Conservation (phyloP, 92 coral and sea anemone genomes). For the Pocillopora grandis region DNA sequence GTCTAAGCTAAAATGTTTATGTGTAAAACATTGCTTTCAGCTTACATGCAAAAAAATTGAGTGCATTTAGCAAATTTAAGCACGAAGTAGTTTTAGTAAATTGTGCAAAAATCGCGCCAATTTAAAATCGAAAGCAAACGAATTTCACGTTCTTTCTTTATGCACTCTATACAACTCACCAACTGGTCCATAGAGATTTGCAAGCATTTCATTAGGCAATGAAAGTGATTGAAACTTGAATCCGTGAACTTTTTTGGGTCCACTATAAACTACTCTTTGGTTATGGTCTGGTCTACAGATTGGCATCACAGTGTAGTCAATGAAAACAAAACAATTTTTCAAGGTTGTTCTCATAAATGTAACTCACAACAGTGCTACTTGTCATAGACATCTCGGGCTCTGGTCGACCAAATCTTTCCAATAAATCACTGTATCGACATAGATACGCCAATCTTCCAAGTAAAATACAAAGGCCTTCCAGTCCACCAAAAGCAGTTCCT, state of each 20-base stretch:
- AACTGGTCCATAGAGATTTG: too few species aligned
- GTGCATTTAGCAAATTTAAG: too few species aligned
- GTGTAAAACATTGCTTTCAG: too few species aligned
- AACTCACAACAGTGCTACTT: slow-evolving; percentile 33
- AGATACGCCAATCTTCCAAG: slow-evolving; percentile 43
- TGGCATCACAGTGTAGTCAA: slow-evolving; percentile 18
- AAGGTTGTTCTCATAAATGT: slow-evolving; percentile 36
- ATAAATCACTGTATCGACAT: slow-evolving; percentile 50
- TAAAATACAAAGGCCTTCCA: background rate
- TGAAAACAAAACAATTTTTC: slow-evolving; percentile 53
- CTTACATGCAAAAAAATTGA: too few species aligned
- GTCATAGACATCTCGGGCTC: slow-evolving; percentile 51
- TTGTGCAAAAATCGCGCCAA: slow-evolving; percentile 13
- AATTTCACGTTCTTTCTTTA: too few species aligned
- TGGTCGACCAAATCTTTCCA: slow-evolving; percentile 44
- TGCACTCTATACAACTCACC: too few species aligned
- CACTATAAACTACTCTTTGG: slow-evolving; percentile 52
- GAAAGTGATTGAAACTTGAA: too few species aligned
- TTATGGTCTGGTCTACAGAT: slow-evolving; percentile 54
- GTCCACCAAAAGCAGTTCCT: background rate
- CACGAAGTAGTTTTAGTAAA: slow-evolving; percentile 33
- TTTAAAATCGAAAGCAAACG: too few species aligned
- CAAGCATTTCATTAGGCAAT: too few species aligned
- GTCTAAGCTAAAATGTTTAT: too few species aligned
- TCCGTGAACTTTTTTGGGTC: too few species aligned